Evolutionary conservation across 1,140 invertebrate species (phyloP), one percentile per base, ranked within the genome.

Genomic region (Neuroterus valhalla): DNA sequence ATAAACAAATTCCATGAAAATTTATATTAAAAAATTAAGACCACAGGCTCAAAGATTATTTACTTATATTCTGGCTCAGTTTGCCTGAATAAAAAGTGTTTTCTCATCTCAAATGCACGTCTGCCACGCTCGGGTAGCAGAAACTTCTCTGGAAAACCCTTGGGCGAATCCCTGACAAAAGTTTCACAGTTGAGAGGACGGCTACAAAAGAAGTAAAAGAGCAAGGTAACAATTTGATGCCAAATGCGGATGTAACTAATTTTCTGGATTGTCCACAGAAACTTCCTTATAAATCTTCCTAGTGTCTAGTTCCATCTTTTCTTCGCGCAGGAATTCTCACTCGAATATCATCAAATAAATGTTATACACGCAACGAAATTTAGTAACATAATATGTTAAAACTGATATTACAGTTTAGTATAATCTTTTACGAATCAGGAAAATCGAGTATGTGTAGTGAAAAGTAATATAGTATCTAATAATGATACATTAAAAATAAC

Each of bases 191-290:
- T 80, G 84, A 87, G 83, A 82, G 86, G 80, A 71, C 78, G 80
- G 72, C 79, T 78, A 85, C 84, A 87, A 88, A 84, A 81, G 84
- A 79, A 78, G 83, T 79, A 76, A 68, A 73, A 66, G 70, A 78
- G 76, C 70, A 79, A 79, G 78, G 67, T 81, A 81, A 84, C 85
- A 85, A 84, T 86, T 87, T 86, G 82, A 73, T 80, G 73, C 79
- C 81, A 78, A 81, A 84, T 82, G 81, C 87, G 86, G 86, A 88
- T 88, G 85, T 86, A 79, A 81, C 86, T 87, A 86, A 88, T 88
- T 88, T 88, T 87, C 86, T 86, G 85, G 82, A 78, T 85, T 83
- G 80, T 82, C 83, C 82, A 83, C 84, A 77, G 84, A 82, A 85
- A 80, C 82, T 80, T 83, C 83, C 75, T 79, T 81, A 85, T 74